phyloP scores from a whole-genome alignment of 2,113 vertebrate genomes.

The Riparia riparia region DNA sequence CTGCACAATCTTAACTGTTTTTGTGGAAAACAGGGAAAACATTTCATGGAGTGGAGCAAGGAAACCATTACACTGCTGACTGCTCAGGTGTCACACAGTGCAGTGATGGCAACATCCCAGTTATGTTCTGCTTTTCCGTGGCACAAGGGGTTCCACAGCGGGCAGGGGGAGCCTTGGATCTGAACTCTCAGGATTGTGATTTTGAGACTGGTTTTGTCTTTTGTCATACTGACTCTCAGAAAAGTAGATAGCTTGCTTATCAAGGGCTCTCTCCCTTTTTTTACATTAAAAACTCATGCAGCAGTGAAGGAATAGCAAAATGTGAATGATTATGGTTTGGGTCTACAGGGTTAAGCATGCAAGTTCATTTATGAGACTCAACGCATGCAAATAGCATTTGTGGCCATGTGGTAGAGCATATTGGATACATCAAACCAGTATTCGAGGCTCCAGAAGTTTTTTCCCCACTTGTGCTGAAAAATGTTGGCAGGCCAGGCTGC shows the following conservation, averaged over 20 bases:
- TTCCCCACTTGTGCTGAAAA: background rate
- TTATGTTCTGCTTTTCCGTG: background rate
- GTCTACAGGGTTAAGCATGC: background rate
- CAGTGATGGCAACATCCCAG: fast-evolving
- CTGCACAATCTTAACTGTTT: background rate
- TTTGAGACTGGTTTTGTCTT: background rate
- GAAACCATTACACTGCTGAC: fast-evolving
- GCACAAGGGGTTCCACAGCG: background rate
- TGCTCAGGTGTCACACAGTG: background rate
- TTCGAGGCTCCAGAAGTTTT: background rate
- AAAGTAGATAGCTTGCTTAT: background rate
- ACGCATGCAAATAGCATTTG: background rate
- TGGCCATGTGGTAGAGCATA: conserved; percentile 6
- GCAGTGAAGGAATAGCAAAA: background rate
- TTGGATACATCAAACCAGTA: conserved; percentile 2
- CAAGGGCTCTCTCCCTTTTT: background rate
- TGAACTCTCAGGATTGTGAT: background rate
- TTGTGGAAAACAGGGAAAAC: background rate
- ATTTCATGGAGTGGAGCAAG: background rate
- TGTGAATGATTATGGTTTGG: background rate
- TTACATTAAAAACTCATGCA: fast-evolving
- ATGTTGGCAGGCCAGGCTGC: background rate
- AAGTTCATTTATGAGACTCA: background rate
- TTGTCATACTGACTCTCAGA: background rate
- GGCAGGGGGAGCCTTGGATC: background rate